Base-by-base conservation (phyloP, 1,140 invertebrate genomes). In the Neomicropteryx cornuta region DNA sequence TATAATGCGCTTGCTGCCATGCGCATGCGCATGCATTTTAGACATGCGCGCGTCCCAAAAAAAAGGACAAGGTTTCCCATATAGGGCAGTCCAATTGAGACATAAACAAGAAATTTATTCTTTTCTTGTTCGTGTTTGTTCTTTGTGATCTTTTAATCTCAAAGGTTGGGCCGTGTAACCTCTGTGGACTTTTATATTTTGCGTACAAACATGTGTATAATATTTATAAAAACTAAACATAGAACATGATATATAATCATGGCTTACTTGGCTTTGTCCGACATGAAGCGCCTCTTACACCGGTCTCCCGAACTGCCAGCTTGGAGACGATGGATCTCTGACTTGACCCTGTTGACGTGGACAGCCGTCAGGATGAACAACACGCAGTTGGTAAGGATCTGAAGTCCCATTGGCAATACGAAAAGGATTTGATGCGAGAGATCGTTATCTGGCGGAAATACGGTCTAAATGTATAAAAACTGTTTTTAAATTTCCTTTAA, bases 351-450 rank as follows among this genome's bases (percentile, higher is more conserved):
- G 36, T 68, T 74, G 49, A 77, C 84, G 47, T 79, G 73, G 5
- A 69, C 58, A 2, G 76, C 66, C 2, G 81, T 83, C 28, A 80
- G 55, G 33, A 76, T 52, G 55, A 82, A 84, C n/a, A 84, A 61
- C 11, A 75, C 51, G 5, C 77, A 55, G 48, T 85, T 84, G 2
- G 68, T 58, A 4, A 72, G 55, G 3, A 79, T 62, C 18, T 78
- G 68, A 18, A 82, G 44, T 3, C 72, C 70, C 41, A 79, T 58
- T 1, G 80, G 79, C 2, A 70, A 56, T 4, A 73, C 71, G 48
- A 80, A 80, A 47, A 77, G 78, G 33, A 80, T 55, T 14, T 77
- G 57, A 32, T 72, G 70, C 1, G 70, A 60, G n/a, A n/a, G n/a
- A n/a, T n/a, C n/a, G n/a, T n/a, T n/a, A n/a, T n/a, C n/a, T n/a